Percentiles rank a stretch among this genome's conserved stretches.
phyloP scores from a whole-genome alignment of 2,113 vertebrate genomes.

The Neodon shergylaensis region DNA sequence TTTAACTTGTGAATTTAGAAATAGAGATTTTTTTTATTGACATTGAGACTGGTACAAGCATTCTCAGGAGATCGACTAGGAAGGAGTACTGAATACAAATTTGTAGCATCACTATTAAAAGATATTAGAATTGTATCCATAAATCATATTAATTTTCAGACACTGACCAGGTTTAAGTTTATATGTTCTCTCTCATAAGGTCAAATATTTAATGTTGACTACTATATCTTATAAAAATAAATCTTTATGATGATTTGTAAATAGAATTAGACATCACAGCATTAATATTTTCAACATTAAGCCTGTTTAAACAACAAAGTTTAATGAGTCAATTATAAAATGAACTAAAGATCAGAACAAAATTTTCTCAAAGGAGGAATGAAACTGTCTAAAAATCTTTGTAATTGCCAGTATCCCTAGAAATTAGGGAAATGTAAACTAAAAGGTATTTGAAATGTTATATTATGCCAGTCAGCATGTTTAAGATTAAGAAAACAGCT shows the following conservation, averaged over 20 bases:
- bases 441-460: neutral
- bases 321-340: neutral
- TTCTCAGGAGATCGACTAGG: neutral
- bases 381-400: neutral
- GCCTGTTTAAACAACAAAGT: neutral
- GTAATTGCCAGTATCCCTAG: neutral
- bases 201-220: constrained; percentile 31
- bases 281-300: neutral
- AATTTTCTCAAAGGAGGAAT: neutral
- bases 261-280: neutral
- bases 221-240: neutral
- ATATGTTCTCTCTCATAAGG: neutral
- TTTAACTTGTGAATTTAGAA: neutral
- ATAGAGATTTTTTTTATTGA: neutral
- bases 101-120: neutral
- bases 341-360: neutral
- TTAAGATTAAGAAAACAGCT: neutral
- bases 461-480: neutral
- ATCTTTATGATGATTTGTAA: constrained; percentile 19
- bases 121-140: neutral
- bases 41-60: neutral
- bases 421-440: neutral
- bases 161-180: neutral
- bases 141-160: neutral
- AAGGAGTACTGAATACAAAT: neutral